Conservation (phyloP, 2,113 vertebrate genomes). For the Caranx ignobilis region DNA sequence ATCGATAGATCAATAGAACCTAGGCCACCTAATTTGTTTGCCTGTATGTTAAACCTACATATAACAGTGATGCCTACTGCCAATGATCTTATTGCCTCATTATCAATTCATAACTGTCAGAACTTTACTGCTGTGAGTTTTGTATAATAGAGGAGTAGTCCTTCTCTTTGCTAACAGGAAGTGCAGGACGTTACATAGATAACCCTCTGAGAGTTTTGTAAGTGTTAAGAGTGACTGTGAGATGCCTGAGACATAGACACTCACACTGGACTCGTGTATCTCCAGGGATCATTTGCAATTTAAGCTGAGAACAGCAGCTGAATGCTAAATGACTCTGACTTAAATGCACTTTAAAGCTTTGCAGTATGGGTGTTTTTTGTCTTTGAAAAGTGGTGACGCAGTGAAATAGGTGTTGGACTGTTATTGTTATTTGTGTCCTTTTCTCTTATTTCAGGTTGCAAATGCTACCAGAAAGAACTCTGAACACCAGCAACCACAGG, state of each 20-base stretch:
- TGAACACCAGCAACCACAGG: slow-evolving; percentile 32
- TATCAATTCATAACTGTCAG: not conserved
- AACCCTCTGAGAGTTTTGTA: slow-evolving; percentile 17
- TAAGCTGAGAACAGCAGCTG: slow-evolving; percentile 7
- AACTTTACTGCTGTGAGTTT: not conserved
- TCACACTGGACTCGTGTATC: not conserved
- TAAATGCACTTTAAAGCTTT: not conserved
- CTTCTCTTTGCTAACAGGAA: not conserved
- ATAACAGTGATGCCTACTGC: no score
- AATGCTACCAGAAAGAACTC: slow-evolving; percentile 19
- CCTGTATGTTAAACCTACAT: not conserved
- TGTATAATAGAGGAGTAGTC: not conserved
- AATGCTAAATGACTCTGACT: slow-evolving; percentile 1
- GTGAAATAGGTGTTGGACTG: not conserved
- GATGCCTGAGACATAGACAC: slow-evolving; percentile 1
- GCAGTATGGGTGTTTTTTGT: not conserved
- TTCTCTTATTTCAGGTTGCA: slow-evolving; percentile 46
- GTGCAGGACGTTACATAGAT: not conserved
- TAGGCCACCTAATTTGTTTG: no score
- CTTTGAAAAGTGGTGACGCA: not conserved
- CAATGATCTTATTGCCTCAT: not conserved
- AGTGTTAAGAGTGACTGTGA: slow-evolving; percentile 8
- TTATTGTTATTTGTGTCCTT: slow-evolving; percentile 21
- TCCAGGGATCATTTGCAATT: slow-evolving; percentile 21
- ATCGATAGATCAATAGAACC: no score